Conservation (phyloP, 2,113 vertebrate species). For the Dipodomys merriami region DNA sequence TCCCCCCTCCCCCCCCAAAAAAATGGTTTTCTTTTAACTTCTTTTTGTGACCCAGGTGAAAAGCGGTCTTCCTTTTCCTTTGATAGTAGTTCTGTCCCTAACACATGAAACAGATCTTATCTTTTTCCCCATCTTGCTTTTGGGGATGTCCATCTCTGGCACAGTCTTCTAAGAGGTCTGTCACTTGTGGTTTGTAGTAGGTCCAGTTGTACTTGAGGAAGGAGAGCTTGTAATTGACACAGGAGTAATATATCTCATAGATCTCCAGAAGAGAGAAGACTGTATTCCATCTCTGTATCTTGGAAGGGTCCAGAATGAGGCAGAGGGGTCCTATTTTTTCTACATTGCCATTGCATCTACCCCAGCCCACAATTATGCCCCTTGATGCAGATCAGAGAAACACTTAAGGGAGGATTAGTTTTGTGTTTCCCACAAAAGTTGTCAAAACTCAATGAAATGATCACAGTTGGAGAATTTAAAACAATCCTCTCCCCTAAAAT, state of each 20-base stretch:
- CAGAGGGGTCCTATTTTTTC: constrained; percentile 66
- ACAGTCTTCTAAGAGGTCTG: constrained; percentile 34
- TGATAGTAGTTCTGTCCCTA: constrained; percentile 67
- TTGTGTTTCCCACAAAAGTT: constrained; percentile 72
- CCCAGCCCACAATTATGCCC: constrained; percentile 50
- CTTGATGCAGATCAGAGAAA: constrained; percentile 48
- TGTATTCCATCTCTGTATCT: constrained; percentile 73
- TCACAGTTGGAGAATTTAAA: constrained; percentile 28
- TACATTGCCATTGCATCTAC: not conserved
- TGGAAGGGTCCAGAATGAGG: constrained; percentile 52
- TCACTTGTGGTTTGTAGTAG: constrained; percentile 73
- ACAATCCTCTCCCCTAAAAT: not conserved
- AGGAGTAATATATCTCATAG: constrained; percentile 57
- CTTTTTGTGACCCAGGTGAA: constrained; percentile 61
- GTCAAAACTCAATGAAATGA: constrained; percentile 42
- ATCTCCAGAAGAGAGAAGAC: constrained; percentile 76
- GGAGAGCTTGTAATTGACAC: constrained; percentile 75
- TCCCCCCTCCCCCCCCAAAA: not conserved
- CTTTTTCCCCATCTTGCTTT: constrained; percentile 14
- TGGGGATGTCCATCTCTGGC: not conserved
- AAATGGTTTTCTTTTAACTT: constrained; percentile 19
- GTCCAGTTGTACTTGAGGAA: constrained; percentile 71
- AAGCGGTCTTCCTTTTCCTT: not conserved
- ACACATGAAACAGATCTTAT: not conserved
- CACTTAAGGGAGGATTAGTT: constrained; percentile 37